phyloP scores from a whole-genome alignment of 2,888 invertebrate genomes.

The Liposcelis brunnea region DNA sequence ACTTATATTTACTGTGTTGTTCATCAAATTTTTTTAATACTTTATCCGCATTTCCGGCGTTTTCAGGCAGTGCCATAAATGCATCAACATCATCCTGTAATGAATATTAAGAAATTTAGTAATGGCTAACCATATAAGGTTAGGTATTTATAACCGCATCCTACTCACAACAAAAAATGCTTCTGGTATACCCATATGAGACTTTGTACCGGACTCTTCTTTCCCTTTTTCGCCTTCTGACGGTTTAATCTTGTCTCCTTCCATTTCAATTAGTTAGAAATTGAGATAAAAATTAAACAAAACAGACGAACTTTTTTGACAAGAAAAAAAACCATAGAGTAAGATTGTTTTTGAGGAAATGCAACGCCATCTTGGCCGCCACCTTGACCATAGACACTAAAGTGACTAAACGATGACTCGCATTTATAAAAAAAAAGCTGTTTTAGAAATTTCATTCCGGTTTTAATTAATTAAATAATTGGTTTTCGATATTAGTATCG shows the following conservation, averaged over 20 bases:
- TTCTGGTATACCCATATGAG: slow-evolving; percentile 74
- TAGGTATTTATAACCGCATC: slow-evolving; percentile 7
- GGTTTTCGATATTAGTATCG: too few species aligned
- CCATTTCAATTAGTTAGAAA: background rate
- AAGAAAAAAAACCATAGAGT: too few species aligned
- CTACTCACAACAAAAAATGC: slow-evolving; percentile 69
- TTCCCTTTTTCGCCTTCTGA: background rate
- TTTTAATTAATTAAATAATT: too few species aligned
- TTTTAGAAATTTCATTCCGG: too few species aligned
- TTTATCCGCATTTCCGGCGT: slow-evolving; percentile 64
- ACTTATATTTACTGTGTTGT: slow-evolving; percentile 89
- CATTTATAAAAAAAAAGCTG: too few species aligned
- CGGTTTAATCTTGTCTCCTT: background rate
- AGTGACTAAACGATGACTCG: too few species aligned
- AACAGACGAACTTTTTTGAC: too few species aligned
- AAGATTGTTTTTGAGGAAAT: too few species aligned
- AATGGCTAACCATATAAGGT: background rate
- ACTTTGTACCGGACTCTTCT: slow-evolving; percentile 30
- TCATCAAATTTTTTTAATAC: slow-evolving; percentile 79
- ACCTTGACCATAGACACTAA: too few species aligned
- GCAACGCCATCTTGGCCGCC: too few species aligned
- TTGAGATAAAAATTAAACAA: too few species aligned
- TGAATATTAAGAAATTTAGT: background rate
- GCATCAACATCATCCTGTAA: slow-evolving; percentile 84
- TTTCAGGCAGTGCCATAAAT: slow-evolving; percentile 72